A percentile compares a stretch with the other conserved stretches of the same genome.
These are phyloP conservation scores for Epizoanthus ramosus DNA, from an alignment of 92 coral and sea anemone species.

Conservation along the genomic window DNA sequence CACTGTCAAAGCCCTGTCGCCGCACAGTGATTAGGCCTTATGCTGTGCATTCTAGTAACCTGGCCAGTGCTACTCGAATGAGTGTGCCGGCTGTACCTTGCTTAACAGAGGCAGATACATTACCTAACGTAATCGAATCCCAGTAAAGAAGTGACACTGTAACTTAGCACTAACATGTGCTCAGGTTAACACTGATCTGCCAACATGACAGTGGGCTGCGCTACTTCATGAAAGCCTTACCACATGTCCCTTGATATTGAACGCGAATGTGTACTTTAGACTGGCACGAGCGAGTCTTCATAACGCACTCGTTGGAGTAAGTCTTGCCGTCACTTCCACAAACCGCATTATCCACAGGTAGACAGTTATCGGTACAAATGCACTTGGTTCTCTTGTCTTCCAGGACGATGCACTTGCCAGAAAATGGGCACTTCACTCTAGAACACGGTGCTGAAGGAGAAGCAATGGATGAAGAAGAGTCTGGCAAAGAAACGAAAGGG, in stretches of 20 bases:
- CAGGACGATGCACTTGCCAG: conserved; percentile 68
- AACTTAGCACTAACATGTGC: too few relatives aligned
- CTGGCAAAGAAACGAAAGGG: not conserved
- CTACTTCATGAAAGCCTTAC: conserved; percentile 52
- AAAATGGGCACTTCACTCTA: conserved; percentile 61
- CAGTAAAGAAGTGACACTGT: too few relatives aligned
- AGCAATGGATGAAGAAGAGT: not conserved
- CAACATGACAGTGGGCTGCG: too few relatives aligned
- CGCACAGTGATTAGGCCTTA: too few relatives aligned
- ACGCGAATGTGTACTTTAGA: conserved; percentile 58
- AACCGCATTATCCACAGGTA: conserved; percentile 61
- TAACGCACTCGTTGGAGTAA: conserved; percentile 60
- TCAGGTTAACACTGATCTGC: too few relatives aligned
- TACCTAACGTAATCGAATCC: too few relatives aligned
- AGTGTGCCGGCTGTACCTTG: too few relatives aligned
- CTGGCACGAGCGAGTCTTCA: conserved; percentile 72
- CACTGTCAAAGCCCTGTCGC: not conserved
- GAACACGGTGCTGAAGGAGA: conserved; percentile 65
- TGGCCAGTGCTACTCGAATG: too few relatives aligned
- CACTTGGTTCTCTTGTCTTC: conserved; percentile 63
- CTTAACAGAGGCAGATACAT: too few relatives aligned
- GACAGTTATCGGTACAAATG: conserved; percentile 71
- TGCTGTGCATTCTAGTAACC: too few relatives aligned
- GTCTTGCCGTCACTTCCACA: conserved; percentile 79
- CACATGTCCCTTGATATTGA: conserved; percentile 75